Percentiles rank a stretch among this genome's conserved stretches.
These are phyloP conservation scores for Aphrophora alni DNA, from an alignment of 2,888 invertebrate species.

Conservation along the genomic window DNA sequence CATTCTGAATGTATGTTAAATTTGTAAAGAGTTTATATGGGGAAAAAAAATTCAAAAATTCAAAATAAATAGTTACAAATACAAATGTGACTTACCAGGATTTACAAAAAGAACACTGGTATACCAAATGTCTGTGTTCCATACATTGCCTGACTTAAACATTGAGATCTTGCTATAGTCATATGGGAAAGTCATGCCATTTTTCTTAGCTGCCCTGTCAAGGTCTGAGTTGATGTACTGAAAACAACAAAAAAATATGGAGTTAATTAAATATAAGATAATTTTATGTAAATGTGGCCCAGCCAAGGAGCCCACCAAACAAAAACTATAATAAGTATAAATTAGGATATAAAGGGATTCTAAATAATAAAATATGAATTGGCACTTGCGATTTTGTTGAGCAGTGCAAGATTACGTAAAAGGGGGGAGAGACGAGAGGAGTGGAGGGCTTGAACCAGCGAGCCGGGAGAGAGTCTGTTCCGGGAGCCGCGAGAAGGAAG, in stretches of 20 bases:
- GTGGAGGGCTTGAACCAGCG: too few relatives aligned
- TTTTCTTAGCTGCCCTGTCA: neutral
- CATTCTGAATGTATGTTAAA: neutral
- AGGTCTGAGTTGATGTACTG: neutral
- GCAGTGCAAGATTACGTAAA: too few relatives aligned
- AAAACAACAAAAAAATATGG: too few relatives aligned
- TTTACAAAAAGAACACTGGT: constrained; percentile 19
- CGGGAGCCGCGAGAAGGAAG: too few relatives aligned
- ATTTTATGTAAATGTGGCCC: too few relatives aligned
- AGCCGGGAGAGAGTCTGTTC: too few relatives aligned
- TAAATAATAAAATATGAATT: too few relatives aligned
- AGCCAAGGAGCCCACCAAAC: too few relatives aligned
- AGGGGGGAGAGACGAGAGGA: too few relatives aligned
- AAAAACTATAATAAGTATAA: too few relatives aligned
- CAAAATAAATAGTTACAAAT: neutral
- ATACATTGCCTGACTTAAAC: neutral
- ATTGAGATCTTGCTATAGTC: neutral
- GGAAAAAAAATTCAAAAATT: neutral
- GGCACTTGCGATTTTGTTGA: too few relatives aligned
- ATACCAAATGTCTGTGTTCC: constrained; percentile 7
- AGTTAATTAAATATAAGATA: neutral
- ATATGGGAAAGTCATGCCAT: neutral
- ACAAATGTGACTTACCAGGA: constrained; percentile 3
- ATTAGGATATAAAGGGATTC: too few relatives aligned
- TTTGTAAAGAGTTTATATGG: neutral